phyloP scores from a whole-genome alignment of 2,888 invertebrate species.

The Idaea straminata region DNA sequence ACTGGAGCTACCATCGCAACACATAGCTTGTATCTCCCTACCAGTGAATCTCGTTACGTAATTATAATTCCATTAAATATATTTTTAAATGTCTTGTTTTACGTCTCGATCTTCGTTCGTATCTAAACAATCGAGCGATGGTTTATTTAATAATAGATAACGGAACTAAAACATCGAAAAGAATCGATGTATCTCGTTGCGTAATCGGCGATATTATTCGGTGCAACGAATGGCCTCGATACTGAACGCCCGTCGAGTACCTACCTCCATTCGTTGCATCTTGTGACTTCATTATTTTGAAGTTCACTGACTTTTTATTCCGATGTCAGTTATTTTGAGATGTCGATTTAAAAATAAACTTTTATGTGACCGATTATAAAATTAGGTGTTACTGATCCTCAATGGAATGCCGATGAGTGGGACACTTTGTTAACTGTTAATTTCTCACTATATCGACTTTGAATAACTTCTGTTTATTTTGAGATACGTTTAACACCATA shows the following conservation, averaged over 20 bases:
- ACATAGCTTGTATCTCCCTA: slow-evolving; percentile 5
- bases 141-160: slow-evolving; percentile 55
- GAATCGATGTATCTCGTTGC: slow-evolving; percentile 54
- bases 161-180: slow-evolving; percentile 56
- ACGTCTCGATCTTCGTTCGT: slow-evolving; percentile 13
- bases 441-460: not conserved
- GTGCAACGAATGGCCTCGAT: slow-evolving; percentile 54
- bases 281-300: slow-evolving; percentile 51
- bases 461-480: not conserved
- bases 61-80: slow-evolving; percentile 44
- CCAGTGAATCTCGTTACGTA: slow-evolving; percentile 43
- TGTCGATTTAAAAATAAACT: slow-evolving; percentile 28
- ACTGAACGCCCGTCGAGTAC: slow-evolving; percentile 43
- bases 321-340: slow-evolving; percentile 37
- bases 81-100: slow-evolving; percentile 10
- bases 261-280: slow-evolving; percentile 31
- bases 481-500: not conserved
- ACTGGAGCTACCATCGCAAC: slow-evolving; percentile 24
- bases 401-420: slow-evolving; percentile 11
- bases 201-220: slow-evolving; percentile 61
- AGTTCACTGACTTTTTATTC: slow-evolving; percentile 49
- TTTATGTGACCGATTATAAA: slow-evolving; percentile 19
- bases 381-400: slow-evolving; percentile 21
- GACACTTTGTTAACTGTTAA: not conserved
- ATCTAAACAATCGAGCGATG: slow-evolving; percentile 44